These are phyloP conservation scores for Mya arenaria DNA, from an alignment of 1,140 invertebrate genomes.

Conservation along the genomic window DNA sequence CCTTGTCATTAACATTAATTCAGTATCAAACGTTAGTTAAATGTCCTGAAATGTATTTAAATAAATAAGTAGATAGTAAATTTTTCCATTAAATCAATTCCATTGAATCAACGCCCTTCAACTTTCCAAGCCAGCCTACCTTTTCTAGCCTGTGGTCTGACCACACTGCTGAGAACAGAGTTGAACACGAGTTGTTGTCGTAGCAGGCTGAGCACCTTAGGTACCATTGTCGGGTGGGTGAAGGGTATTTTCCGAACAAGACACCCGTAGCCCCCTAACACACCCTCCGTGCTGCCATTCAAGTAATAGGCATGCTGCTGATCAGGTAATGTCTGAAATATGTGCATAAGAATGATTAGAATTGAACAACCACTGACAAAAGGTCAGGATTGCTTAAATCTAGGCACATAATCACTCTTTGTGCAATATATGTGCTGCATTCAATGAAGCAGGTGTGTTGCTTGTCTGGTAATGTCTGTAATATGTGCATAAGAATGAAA, in stretches of 20 bases:
- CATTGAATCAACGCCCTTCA: no score
- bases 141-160: constrained; percentile 88
- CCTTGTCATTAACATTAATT: no score
- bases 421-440: no score
- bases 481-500: no score
- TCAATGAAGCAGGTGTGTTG: no score
- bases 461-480: no score
- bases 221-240: constrained; percentile 96
- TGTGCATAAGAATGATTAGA: background rate
- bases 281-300: constrained; percentile 87
- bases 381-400: no score
- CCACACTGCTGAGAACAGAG: constrained; percentile 92
- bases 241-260: constrained; percentile 93
- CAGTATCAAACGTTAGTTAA: no score
- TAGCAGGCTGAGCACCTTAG: constrained; percentile 91
- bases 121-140: constrained; percentile 82
- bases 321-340: constrained; percentile 90
- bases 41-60: no score
- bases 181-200: constrained; percentile 96
- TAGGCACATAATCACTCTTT: no score
- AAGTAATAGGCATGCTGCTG: constrained; percentile 97
- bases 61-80: no score
- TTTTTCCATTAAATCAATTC: no score
- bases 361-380: background rate
- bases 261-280: constrained; percentile 87